These are phyloP conservation scores for Sminthurides bifidus DNA, from an alignment of 1,140 invertebrate species.

Conservation along the genomic window DNA sequence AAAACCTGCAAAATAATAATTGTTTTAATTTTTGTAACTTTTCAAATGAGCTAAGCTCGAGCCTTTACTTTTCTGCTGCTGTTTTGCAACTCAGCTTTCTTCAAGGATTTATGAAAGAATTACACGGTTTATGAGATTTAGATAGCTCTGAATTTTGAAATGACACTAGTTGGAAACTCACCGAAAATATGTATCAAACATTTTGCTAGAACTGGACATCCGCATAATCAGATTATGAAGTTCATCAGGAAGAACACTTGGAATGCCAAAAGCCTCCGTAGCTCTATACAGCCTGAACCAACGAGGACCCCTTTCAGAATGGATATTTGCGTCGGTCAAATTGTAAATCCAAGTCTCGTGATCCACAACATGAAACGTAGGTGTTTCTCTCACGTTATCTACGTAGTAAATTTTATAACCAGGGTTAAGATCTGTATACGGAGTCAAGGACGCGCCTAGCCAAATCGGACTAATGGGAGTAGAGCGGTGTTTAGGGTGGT, in stretches of 20 bases:
- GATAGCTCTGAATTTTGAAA: not conserved
- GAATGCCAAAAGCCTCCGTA: constrained; percentile 26
- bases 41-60: too few relatives aligned
- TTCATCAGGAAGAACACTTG: constrained; percentile 20
- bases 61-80: too few relatives aligned
- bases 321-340: constrained; percentile 43
- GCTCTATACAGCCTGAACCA: constrained; percentile 39
- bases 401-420: constrained; percentile 50
- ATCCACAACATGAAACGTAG: constrained; percentile 38
- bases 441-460: constrained; percentile 44
- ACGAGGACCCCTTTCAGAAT: constrained; percentile 32
- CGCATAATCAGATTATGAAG: constrained; percentile 21
- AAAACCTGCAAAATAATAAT: constrained; percentile 23
- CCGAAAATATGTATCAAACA: constrained; percentile 21
- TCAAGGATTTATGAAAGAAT: too few relatives aligned
- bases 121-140: too few relatives aligned
- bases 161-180: constrained; percentile 2
- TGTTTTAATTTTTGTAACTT: not conserved
- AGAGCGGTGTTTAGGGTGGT: constrained; percentile 25
- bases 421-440: constrained; percentile 45
- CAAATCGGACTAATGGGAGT: constrained; percentile 34
- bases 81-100: too few relatives aligned
- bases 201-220: constrained; percentile 18
- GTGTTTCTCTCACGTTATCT: constrained; percentile 39
- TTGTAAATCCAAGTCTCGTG: constrained; percentile 48